A percentile compares a stretch with the other conserved stretches of the same genome.
phyloP scores from a whole-genome alignment of 2,113 vertebrate species.

The Condylura cristata region DNA sequence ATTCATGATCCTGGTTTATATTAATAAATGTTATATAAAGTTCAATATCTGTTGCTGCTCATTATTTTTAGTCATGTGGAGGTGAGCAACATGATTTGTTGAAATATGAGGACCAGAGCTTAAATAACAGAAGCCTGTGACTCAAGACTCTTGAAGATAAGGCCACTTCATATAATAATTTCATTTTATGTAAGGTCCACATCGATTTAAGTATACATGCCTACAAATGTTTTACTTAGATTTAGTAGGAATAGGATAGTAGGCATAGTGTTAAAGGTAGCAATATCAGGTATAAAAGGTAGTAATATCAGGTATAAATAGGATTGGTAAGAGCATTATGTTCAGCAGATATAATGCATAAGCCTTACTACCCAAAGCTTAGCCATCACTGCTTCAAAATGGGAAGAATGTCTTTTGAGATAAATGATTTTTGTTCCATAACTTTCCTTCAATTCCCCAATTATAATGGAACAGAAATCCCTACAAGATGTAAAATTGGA shows the following conservation, averaged over 20 bases:
- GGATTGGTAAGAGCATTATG: not conserved
- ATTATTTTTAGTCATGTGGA: slow-evolving; percentile 66
- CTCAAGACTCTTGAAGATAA: slow-evolving; percentile 7
- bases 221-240: not conserved
- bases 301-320: not conserved
- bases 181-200: not conserved
- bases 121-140: not conserved
- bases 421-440: not conserved
- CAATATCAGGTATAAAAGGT: not conserved
- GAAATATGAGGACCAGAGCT: not conserved
- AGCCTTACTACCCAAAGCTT: not conserved
- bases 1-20: slow-evolving; percentile 63
- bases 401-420: not conserved
- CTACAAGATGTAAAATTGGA: not conserved
- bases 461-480: not conserved
- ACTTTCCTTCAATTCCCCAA: not conserved
- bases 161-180: not conserved
- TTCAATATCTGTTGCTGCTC: slow-evolving; percentile 71
- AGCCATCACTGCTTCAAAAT: not conserved
- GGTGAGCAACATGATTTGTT: slow-evolving; percentile 44
- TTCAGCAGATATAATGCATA: not conserved
- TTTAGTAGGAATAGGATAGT: not conserved
- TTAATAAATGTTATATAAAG: slow-evolving; percentile 76
- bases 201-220: not conserved
- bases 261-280: not conserved